Evolutionary conservation across 2,797 vertebrate species (phyloP), one percentile per base, ranked within the genome.

Genomic region (Euthynnus affinis): DNA sequence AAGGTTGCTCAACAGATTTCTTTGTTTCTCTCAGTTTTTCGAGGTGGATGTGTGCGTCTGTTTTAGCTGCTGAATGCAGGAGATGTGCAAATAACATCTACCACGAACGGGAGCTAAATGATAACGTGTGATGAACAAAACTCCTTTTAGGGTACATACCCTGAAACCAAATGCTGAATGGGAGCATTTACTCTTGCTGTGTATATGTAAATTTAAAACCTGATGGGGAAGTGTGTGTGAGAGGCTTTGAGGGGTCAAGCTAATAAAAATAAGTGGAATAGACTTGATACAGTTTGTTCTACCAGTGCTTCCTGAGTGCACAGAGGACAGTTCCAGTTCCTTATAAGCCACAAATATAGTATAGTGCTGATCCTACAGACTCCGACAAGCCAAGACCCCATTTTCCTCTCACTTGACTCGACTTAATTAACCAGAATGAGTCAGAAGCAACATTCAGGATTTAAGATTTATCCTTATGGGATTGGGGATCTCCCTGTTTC

Each of bases 361-460:
- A 68, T 52, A 82, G 82, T 86, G 92, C 88, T 90, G 93, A 93
- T 90, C 84, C 88, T 44, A 89, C 76, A 87, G 66, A 86, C 85
- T 83, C 58, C 42, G 61, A 68, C 75, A 46, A 84, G 81, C 78
- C 86, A 79, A 91, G 90, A 91, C 90, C 92, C 89, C 83, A 84
- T 92, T 92, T 92, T 86, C 89, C 83, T 91, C 86, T 91, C 90
- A 91, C 85, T 91, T 91, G 86, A 90, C 91, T 93, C 70, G 62
- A 89, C 91, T 92, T 93, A 93, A 94, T 94, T 94, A 94, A 89
- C 78, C 90, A 92, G 86, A 94, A 93, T 92, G 91, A 92, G 86
- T 94, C 89, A 87, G 90, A 91, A 88, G 89, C 88, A 89, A 90
- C 88, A 86, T 85, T 89, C 81, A 89, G 87, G 93, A 93, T 93